A percentile compares a stretch with the other conserved stretches of the same genome.
These are phyloP conservation scores for Chloroceryle amazona DNA, from an alignment of 2,797 vertebrate genomes.

Conservation along the genomic window DNA sequence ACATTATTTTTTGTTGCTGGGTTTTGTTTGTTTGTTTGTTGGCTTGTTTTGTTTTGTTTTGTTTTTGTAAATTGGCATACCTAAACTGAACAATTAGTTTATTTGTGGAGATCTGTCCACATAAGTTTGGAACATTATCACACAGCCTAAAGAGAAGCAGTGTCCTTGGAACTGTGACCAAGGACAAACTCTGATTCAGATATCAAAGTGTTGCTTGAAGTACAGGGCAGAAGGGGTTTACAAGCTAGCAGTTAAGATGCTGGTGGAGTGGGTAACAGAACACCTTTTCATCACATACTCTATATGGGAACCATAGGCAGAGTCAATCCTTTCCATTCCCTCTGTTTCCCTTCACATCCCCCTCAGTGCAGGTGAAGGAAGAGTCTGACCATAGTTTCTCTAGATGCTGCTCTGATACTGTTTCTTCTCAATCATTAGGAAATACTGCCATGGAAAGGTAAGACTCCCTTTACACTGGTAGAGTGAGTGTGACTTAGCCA, in stretches of 20 bases:
- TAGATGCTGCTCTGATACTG: background rate
- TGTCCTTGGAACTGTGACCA: background rate
- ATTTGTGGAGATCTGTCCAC: background rate
- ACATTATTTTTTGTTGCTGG: background rate
- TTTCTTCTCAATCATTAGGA: background rate
- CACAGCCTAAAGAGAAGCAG: background rate
- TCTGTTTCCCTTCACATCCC: background rate
- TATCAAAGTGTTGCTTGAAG: background rate
- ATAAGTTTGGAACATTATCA: background rate
- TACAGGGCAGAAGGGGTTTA: background rate
- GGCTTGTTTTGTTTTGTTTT: background rate
- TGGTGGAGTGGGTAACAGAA: background rate
- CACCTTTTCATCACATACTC: background rate
- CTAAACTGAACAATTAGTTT: background rate
- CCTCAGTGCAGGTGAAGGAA: background rate
- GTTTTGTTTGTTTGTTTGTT: background rate
- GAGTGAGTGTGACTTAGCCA: background rate
- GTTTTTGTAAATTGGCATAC: background rate
- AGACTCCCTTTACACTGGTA: background rate
- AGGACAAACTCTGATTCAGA: background rate
- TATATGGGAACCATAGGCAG: background rate
- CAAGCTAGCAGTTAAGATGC: background rate
- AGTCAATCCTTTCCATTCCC: background rate
- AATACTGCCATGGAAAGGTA: background rate
- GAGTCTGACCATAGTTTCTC: background rate